Percentiles rank a stretch among this genome's conserved stretches.
Evolutionary conservation across 2,888 invertebrate genomes (phyloP).

Genomic region (Eucriotettix oculatus): DNA sequence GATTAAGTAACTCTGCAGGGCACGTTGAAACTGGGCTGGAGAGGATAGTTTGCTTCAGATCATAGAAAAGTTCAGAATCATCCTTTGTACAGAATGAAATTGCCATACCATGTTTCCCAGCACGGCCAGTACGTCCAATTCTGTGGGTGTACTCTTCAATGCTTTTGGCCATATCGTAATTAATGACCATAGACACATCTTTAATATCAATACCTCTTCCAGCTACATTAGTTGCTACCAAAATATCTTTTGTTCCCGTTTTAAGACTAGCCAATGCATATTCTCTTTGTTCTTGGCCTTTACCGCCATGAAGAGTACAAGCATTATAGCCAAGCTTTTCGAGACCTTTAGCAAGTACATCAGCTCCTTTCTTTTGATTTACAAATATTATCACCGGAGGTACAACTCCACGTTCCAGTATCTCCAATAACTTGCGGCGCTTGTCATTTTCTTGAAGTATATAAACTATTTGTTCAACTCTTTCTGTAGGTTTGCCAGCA

Average conservation of each 20-base stretch:
- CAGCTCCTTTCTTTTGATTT: conserved; percentile 99
- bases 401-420: conserved; percentile 76
- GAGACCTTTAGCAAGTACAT: conserved; percentile 89
- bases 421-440: conserved; percentile 87
- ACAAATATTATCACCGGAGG: conserved; percentile 99
- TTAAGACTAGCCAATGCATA: conserved; percentile 94
- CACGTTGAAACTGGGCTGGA: conserved; percentile 86
- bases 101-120: conserved; percentile 92
- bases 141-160: conserved; percentile 98
- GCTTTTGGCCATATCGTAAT: conserved; percentile 99
- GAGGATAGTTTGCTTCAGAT: conserved; percentile 81
- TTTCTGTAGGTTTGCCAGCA: conserved; percentile 90
- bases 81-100: conserved; percentile 96
- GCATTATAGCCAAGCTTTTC: conserved; percentile 95
- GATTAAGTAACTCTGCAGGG: conserved; percentile 92
- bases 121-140: conserved; percentile 97
- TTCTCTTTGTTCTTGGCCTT: conserved; percentile 98
- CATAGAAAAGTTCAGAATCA: conserved; percentile 87
- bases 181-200: conserved; percentile 96
- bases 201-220: conserved; percentile 99
- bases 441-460: conserved; percentile 93
- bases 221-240: conserved; percentile 98
- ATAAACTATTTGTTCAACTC: conserved; percentile 93
- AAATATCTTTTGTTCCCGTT: conserved; percentile 87
- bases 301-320: conserved; percentile 96